Evolutionary conservation across 2,888 invertebrate species (phyloP).

Genomic region (Phalangium opilio): DNA sequence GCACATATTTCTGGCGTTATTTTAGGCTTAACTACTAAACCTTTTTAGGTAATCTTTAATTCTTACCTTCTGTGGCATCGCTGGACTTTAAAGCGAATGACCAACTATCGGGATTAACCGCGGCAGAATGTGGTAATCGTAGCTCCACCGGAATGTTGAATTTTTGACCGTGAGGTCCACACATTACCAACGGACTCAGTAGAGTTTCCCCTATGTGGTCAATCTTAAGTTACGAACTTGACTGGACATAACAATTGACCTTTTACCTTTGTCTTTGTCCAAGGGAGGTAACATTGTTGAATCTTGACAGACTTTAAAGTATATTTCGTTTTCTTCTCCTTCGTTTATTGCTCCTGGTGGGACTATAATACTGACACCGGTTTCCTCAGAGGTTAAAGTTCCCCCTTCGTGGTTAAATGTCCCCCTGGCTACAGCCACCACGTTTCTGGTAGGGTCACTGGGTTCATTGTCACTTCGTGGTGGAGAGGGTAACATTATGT

Average conservation of each 20-base stretch:
- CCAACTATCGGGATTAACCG: slow-evolving; percentile 35
- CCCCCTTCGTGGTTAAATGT: slow-evolving; percentile 65
- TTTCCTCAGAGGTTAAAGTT: slow-evolving; percentile 64
- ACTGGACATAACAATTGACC: slow-evolving; percentile 2
- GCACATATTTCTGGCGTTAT: too few species aligned
- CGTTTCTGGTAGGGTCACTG: slow-evolving; percentile 2
- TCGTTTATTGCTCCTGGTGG: slow-evolving; percentile 71
- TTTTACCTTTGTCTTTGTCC: slow-evolving; percentile 78
- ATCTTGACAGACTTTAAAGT: slow-evolving; percentile 62
- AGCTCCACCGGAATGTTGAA: slow-evolving; percentile 79
- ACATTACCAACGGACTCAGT: slow-evolving; percentile 86
- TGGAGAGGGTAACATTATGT: too few species aligned
- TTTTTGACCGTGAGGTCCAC: slow-evolving; percentile 79
- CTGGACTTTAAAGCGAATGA: slow-evolving; percentile 35
- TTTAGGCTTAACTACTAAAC: not conserved
- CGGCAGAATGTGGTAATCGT: slow-evolving; percentile 55
- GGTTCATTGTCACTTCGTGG: too few species aligned
- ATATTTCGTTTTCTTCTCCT: slow-evolving; percentile 73
- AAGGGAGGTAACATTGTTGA: slow-evolving; percentile 55
- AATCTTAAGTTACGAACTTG: too few species aligned
- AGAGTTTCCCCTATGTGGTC: slow-evolving; percentile 94
- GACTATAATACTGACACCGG: slow-evolving; percentile 76
- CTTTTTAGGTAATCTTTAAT: not conserved
- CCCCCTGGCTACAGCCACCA: slow-evolving; percentile 30
- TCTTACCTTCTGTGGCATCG: slow-evolving; percentile 23